Evolutionary conservation across 2,797 vertebrate species (phyloP), one percentile per base, ranked within the genome.

Genomic region (Helicolenus hilgendorfi): DNA sequence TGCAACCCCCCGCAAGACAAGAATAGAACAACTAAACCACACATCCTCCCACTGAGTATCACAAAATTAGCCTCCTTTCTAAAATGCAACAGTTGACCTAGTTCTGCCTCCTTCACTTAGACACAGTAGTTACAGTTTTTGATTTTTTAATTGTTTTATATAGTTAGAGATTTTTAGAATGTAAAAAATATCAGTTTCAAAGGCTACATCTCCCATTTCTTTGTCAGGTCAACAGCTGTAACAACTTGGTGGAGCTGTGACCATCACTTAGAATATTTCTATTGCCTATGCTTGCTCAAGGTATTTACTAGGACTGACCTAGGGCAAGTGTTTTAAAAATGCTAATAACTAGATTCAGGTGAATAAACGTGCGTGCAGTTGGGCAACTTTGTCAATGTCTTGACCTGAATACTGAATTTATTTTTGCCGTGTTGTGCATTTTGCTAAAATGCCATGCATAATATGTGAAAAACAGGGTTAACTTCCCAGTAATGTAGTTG

Each of bases 21-120:
- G 72, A 96, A 96, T 96, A 94, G 92, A 89, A 58, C 78, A 83
- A 71, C 35, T 69, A 81, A 75, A 92, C 87, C 94, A 92, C 89
- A 89, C 71, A 69, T 81, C 87, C 89, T 92, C 92, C 92, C 88
- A 91, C 91, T 79, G 62, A 64, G 72, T 53, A 35, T 53, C 80
- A 63, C 55, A 89, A 53, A 93, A 85, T 84, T 90, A 92, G 62
- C 71, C 65, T 67, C 36, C 24, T 49, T 77, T 74, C 74, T 20
- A 11, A 87, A 75, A 56, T 70, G 14, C 60, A 79, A 83, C 68
- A 69, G 75, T 35, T 81, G 75, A 63, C 65, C 49, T 86, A 70
- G 13, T 86, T 87, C 63, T 89, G 45, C 68, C 13, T 83, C 65
- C 18, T 68, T 58, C 20, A 1, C 27, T 38, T 33, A 60, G 15